These are phyloP conservation scores for Marcusenius ussheri DNA, from an alignment of 2,113 vertebrate species.

Conservation along the genomic window DNA sequence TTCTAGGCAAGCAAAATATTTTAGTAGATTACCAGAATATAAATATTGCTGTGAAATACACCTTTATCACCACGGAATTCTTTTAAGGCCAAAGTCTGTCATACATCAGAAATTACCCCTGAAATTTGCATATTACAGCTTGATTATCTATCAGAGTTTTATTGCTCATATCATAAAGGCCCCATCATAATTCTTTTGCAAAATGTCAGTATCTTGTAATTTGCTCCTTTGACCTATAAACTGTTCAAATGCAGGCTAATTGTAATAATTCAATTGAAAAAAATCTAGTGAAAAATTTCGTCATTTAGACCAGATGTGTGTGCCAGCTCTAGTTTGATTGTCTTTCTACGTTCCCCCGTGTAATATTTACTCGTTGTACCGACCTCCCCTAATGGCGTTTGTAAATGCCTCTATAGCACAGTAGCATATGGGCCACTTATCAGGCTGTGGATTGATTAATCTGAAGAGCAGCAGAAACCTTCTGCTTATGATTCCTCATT, in stretches of 20 bases:
- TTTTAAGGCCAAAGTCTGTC: not conserved
- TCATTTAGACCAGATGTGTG: not conserved
- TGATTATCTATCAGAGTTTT: not conserved
- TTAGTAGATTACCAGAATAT: not conserved
- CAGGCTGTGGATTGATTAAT: not conserved
- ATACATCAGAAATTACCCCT: not conserved
- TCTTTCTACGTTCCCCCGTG: not conserved
- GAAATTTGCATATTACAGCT: not conserved
- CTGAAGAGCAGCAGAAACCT: not conserved
- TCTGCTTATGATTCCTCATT: not conserved
- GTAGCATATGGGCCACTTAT: not conserved
- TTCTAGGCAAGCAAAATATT: not conserved
- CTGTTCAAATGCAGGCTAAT: not conserved
- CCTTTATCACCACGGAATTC: not conserved
- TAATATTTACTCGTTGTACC: not conserved
- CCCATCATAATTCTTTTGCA: not conserved
- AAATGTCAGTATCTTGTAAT: not conserved
- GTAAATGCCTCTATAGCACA: not conserved
- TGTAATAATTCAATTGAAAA: not conserved
- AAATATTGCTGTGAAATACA: not conserved
- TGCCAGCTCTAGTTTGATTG: not conserved
- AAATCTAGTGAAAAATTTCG: not conserved
- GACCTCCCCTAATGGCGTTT: not conserved
- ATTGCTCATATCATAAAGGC: not conserved
- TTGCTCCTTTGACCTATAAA: not conserved